Percentiles rank a stretch among this genome's conserved stretches.
Evolutionary conservation across 2,888 invertebrate species (phyloP).

Genomic region (Drosophila kokeensis): DNA sequence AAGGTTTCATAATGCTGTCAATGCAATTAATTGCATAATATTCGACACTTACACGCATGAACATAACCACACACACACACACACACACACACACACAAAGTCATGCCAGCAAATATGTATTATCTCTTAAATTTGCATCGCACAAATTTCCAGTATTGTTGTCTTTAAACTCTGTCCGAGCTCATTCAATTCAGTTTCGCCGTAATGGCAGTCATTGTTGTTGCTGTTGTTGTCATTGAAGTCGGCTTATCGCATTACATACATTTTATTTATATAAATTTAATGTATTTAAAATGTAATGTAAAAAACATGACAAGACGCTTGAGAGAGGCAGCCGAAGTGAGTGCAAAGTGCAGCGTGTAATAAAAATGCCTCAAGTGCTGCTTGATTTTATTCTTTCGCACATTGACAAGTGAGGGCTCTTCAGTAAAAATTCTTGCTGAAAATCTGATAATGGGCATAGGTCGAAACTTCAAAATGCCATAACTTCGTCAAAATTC

Average conservation of each 20-base stretch:
- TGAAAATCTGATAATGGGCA: no score
- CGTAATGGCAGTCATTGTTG: conserved; percentile 26
- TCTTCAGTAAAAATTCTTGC: no score
- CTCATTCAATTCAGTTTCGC: conserved; percentile 40
- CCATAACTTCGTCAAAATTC: no score
- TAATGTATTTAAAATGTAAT: conserved; percentile 37
- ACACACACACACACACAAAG: conserved; percentile 5
- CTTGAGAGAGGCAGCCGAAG: background rate
- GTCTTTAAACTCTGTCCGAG: conserved; percentile 51
- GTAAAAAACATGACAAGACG: conserved; percentile 50
- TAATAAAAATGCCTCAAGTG: conserved; percentile 44
- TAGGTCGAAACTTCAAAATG: no score
- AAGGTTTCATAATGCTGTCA: conserved; percentile 79
- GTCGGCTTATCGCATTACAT: conserved; percentile 54
- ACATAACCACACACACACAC: conserved; percentile 13
- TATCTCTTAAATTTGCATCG: conserved; percentile 47
- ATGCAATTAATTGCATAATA: conserved; percentile 79
- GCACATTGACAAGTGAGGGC: conserved; percentile 14
- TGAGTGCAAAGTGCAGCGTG: conserved; percentile 27
- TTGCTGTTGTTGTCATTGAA: conserved; percentile 31
- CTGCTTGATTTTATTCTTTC: conserved; percentile 35
- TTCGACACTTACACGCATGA: conserved; percentile 34
- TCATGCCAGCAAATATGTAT: conserved; percentile 13
- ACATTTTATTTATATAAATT: conserved; percentile 59
- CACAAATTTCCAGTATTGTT: conserved; percentile 33